Conservation (phyloP, 2,888 invertebrate species). For the Muschampia plurimacula region DNA sequence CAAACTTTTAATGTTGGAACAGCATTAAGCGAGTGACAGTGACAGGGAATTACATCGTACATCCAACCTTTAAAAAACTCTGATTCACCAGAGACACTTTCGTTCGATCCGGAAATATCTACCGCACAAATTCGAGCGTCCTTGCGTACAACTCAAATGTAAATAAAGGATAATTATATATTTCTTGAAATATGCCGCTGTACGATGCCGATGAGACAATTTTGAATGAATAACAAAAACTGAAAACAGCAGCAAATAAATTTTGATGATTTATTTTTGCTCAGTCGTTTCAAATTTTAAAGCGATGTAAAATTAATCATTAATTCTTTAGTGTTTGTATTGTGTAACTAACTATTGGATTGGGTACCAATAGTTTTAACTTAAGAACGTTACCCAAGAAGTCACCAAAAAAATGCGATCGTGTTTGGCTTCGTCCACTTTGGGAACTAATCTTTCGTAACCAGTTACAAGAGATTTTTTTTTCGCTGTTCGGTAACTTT, state of each 20-base stretch:
- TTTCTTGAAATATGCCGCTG: constrained; percentile 48
- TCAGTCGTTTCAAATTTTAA: neutral
- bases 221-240: constrained; percentile 33
- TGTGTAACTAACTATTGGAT: no score
- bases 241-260: constrained; percentile 8
- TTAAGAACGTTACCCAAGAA: no score
- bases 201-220: constrained; percentile 55
- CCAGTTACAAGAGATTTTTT: no score
- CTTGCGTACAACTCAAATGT: constrained; percentile 74
- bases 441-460: no score
- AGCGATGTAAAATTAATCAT: neutral
- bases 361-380: no score
- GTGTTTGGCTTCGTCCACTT: no score
- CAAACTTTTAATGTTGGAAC: constrained; percentile 69
- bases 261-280: neutral
- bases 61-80: constrained; percentile 67
- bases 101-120: constrained; percentile 80
- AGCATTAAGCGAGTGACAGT: constrained; percentile 58
- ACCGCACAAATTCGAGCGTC: constrained; percentile 74
- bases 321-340: neutral
- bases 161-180: constrained; percentile 75
- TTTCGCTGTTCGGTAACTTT: no score
- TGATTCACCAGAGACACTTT: constrained; percentile 79
- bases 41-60: constrained; percentile 74
- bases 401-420: no score